These are phyloP conservation scores for Coreoperca whiteheadi DNA, from an alignment of 2,113 vertebrate genomes.

Conservation along the genomic window DNA sequence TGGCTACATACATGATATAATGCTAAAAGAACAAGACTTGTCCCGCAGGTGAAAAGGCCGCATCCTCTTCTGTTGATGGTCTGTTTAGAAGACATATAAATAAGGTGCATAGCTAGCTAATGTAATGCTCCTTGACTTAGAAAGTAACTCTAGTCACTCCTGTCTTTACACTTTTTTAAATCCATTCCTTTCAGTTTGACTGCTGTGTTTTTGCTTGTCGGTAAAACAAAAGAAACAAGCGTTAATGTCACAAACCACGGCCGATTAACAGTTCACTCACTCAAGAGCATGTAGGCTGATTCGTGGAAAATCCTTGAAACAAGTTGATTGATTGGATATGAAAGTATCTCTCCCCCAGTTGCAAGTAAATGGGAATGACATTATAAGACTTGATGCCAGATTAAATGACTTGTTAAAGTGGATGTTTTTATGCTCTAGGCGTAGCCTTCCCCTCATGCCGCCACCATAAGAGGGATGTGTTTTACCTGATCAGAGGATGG, in stretches of 20 bases:
- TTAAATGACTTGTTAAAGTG: slow-evolving; percentile 54
- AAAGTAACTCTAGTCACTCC: background rate
- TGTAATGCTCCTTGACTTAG: background rate
- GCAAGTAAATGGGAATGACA: slow-evolving; percentile 51
- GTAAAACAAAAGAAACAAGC: background rate
- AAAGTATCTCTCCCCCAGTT: slow-evolving; percentile 52
- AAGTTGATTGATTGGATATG: slow-evolving; percentile 61
- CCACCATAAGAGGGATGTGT: background rate
- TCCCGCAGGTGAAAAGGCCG: background rate
- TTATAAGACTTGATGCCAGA: slow-evolving; percentile 28
- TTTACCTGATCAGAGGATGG: slow-evolving; percentile 36
- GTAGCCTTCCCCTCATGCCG: background rate
- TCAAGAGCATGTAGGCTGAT: slow-evolving; percentile 25
- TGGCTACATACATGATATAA: background rate
- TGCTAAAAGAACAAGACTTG: background rate
- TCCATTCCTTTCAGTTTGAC: background rate
- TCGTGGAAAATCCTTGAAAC: slow-evolving; percentile 46
- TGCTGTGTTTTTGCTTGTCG: background rate
- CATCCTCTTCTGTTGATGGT: background rate
- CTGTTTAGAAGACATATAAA: background rate
- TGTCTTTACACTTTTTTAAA: background rate
- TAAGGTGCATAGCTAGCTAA: background rate
- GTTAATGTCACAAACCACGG: background rate
- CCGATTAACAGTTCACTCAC: slow-evolving; percentile 11
- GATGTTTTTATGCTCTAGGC: slow-evolving; percentile 38